A percentile compares a stretch with the other conserved stretches of the same genome.
Conservation (phyloP, 1,140 invertebrate genomes). For the Camponotus pennsylvanicus region DNA sequence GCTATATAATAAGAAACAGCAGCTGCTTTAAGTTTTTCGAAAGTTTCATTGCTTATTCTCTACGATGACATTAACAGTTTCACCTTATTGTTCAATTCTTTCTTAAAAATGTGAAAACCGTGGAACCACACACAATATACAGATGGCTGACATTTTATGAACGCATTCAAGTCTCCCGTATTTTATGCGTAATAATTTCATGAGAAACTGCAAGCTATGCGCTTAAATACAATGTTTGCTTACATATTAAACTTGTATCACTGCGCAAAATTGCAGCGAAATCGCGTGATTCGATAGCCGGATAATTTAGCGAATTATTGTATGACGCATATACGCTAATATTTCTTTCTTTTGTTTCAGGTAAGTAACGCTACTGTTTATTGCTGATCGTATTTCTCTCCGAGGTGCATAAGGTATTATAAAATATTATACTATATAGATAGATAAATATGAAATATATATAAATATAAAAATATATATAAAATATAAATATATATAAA, state of each 20-base stretch:
- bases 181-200: slow-evolving; percentile 59
- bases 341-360: slow-evolving; percentile 74
- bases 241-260: slow-evolving; percentile 26
- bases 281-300: background rate
- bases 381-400: background rate
- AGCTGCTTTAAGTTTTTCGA: background rate
- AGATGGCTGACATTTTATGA: slow-evolving; percentile 42
- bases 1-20: background rate
- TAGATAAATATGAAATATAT: background rate
- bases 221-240: background rate
- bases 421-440: background rate
- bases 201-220: slow-evolving; percentile 1
- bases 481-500: background rate
- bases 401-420: slow-evolving; percentile 41
- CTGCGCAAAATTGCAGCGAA: background rate
- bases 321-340: background rate
- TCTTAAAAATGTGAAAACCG: slow-evolving; percentile 16
- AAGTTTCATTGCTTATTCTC: background rate
- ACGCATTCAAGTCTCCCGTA: slow-evolving; percentile 12
- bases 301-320: background rate
- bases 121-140: slow-evolving; percentile 39
- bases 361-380: slow-evolving; percentile 69
- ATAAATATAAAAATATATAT: background rate
- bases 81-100: slow-evolving; percentile 9
- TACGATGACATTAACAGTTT: background rate